Conservation (phyloP, 64 coral and sea anemone species). For the Porites lutea region DNA sequence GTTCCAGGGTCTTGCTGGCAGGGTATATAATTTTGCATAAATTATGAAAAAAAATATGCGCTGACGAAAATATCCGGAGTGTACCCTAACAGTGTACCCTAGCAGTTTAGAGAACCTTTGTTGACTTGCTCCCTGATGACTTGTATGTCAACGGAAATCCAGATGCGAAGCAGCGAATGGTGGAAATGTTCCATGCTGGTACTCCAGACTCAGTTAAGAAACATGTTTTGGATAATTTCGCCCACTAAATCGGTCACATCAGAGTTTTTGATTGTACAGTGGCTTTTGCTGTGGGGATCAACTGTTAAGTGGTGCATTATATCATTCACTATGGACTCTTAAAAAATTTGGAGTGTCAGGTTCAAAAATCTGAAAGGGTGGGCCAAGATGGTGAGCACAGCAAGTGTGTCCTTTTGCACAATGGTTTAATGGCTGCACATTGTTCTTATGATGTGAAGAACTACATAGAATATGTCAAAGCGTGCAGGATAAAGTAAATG, state of each 20-base stretch:
- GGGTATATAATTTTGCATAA: no score
- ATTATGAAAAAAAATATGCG: no score
- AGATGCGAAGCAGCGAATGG: constrained; percentile 38
- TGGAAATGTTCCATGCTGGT: constrained; percentile 45
- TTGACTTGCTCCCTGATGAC: constrained; percentile 36
- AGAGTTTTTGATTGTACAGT: constrained; percentile 5
- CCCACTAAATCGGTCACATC: neutral
- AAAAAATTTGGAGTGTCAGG: constrained; percentile 7
- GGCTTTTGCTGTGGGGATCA: constrained; percentile 49
- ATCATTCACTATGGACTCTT: neutral
- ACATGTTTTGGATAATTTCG: constrained; percentile 1
- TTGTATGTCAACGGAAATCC: constrained; percentile 12
- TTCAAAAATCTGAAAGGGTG: neutral
- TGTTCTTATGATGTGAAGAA: neutral
- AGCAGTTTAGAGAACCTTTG: constrained; percentile 34
- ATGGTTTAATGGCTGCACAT: constrained; percentile 1
- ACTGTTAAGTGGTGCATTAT: constrained; percentile 8
- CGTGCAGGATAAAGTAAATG: neutral
- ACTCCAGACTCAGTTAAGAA: constrained; percentile 19
- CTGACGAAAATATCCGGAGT: no score
- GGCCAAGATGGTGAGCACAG: neutral
- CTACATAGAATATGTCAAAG: neutral
- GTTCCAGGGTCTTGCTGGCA: no score
- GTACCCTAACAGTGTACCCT: constrained; percentile 59
- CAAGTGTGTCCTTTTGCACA: neutral